Percentiles rank a stretch among this genome's conserved stretches.
phyloP scores from a whole-genome alignment of 2,797 vertebrate species.

The Pseudotriccus pelzelni region DNA sequence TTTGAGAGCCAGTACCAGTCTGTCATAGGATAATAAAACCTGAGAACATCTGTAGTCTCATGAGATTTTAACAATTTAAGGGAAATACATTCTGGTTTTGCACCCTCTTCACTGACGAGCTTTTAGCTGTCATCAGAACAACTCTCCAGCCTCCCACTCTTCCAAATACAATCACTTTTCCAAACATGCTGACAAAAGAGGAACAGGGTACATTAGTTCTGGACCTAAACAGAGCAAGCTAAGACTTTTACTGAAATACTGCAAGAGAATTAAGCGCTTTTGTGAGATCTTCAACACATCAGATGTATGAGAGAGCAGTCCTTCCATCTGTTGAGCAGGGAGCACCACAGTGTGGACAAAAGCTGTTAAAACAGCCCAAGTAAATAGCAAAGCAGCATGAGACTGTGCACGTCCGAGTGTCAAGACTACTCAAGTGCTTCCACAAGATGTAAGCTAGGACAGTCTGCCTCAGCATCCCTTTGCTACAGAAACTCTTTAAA shows the following conservation, averaged over 20 bases:
- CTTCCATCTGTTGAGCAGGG: background rate
- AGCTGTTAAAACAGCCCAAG: background rate
- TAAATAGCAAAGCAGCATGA: background rate
- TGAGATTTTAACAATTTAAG: background rate
- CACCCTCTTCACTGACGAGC: background rate
- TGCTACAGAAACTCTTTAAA: background rate
- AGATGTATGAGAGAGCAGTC: background rate
- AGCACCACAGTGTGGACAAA: constrained; percentile 7
- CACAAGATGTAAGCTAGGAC: background rate
- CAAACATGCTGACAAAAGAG: background rate
- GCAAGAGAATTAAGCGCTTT: background rate
- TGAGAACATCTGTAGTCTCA: background rate
- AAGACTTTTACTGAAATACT: background rate
- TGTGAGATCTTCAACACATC: background rate
- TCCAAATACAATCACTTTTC: background rate
- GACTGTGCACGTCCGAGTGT: accelerated
- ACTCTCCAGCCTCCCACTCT: background rate
- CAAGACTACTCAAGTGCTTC: background rate
- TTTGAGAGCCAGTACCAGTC: background rate
- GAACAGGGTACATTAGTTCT: background rate
- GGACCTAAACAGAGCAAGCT: background rate
- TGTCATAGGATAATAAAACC: background rate
- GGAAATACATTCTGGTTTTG: background rate
- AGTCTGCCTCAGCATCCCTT: background rate
- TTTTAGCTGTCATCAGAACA: background rate